These are phyloP conservation scores for Saturnia japonica DNA, from an alignment of 2,888 invertebrate genomes.

Conservation along the genomic window DNA sequence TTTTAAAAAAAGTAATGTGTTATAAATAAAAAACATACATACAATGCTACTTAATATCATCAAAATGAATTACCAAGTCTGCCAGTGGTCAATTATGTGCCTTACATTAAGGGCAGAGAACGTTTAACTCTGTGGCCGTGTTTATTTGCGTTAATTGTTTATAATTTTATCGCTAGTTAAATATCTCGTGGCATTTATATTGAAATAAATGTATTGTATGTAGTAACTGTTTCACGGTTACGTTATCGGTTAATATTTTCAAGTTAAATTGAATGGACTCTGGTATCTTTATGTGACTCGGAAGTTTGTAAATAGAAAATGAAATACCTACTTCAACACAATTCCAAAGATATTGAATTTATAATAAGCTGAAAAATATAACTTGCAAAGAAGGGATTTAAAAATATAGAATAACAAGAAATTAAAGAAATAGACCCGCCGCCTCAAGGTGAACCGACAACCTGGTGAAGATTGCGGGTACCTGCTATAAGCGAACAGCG, in stretches of 20 bases:
- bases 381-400: no score
- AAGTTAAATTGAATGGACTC: neutral
- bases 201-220: constrained; percentile 1
- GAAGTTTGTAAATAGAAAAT: neutral
- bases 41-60: neutral
- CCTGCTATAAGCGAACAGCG: no score
- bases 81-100: neutral
- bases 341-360: neutral
- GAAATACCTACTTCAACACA: neutral
- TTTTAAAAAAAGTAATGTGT: neutral
- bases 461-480: no score
- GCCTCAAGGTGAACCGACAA: no score
- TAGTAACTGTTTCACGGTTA: neutral
- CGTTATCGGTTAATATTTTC: neutral
- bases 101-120: neutral
- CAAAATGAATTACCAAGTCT: neutral
- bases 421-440: no score
- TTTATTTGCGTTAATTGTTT: neutral
- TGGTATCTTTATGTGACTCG: neutral
- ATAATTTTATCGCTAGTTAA: neutral
- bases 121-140: neutral
- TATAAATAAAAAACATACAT: neutral
- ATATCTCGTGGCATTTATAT: constrained; percentile 7
- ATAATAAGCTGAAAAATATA: neutral
- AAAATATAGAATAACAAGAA: no score